Conservation (phyloP, 2,113 vertebrate species). For the Trachemys scripta region DNA sequence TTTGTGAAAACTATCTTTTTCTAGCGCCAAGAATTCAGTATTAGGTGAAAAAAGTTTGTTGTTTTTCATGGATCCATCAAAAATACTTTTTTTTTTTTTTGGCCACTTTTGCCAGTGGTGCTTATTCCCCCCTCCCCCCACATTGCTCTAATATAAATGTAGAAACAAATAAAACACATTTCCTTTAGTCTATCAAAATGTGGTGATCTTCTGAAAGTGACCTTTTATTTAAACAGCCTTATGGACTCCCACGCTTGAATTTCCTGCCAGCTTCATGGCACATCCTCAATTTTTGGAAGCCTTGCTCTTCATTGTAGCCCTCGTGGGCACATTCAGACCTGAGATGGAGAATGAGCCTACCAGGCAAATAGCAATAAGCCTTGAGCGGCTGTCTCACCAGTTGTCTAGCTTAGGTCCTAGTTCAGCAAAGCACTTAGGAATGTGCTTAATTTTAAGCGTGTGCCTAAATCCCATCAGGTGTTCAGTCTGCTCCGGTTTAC, state of each 20-base stretch:
- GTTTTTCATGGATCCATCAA: not conserved
- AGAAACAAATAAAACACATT: not conserved
- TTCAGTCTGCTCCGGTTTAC: not conserved
- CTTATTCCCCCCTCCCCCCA: not conserved
- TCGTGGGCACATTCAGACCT: not conserved
- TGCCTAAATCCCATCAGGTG: not conserved
- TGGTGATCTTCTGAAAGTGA: not conserved
- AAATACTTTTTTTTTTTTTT: not conserved
- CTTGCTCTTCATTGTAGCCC: not conserved
- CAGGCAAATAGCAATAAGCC: not conserved
- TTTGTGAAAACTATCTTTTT: not conserved
- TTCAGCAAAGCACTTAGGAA: not conserved
- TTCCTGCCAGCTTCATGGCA: not conserved
- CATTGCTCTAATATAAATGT: rapidly evolving
- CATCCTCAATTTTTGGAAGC: not conserved
- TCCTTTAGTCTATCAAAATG: rapidly evolving
- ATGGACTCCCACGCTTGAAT: not conserved
- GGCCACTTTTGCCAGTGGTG: not conserved
- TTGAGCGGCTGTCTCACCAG: not conserved
- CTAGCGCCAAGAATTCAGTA: not conserved
- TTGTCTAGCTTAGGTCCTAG: not conserved
- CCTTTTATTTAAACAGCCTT: not conserved
- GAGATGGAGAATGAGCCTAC: rapidly evolving
- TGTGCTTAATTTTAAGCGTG: not conserved
- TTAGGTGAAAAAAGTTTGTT: not conserved